Conservation (phyloP, 2,888 invertebrate genomes). For the Harpalus rubripes region DNA sequence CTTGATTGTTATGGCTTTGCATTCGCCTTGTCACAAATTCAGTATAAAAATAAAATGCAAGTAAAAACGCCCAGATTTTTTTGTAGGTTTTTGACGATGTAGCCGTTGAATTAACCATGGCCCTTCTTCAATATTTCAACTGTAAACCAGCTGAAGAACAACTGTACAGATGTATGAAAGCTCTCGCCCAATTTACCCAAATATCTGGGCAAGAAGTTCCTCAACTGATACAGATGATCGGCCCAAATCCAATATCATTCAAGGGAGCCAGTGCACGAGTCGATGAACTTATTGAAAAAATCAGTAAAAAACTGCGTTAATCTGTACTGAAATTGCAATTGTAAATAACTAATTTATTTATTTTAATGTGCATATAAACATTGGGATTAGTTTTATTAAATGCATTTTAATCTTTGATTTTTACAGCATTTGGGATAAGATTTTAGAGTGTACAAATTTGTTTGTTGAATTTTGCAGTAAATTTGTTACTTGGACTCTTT, state of each 20-base stretch:
- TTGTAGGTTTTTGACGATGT: slow-evolving; percentile 95
- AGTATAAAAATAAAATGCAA: background rate
- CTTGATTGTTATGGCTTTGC: too few relatives aligned
- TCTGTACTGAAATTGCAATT: slow-evolving; percentile 5
- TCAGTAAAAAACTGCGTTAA: slow-evolving; percentile 83
- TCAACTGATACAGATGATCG: slow-evolving; percentile 93
- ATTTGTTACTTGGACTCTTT: slow-evolving; percentile 28
- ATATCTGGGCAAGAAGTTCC: slow-evolving; percentile 91
- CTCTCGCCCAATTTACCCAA: slow-evolving; percentile 85
- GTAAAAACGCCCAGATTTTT: slow-evolving; percentile 16
- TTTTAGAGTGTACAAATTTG: slow-evolving; percentile 42
- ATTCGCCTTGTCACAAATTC: too few relatives aligned
- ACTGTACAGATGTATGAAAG: slow-evolving; percentile 88
- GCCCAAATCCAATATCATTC: slow-evolving; percentile 91
- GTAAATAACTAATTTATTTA: slow-evolving; percentile 52
- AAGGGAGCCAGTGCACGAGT: slow-evolving; percentile 89
- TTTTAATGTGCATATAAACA: slow-evolving; percentile 26
- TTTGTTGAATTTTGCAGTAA: slow-evolving; percentile 33
- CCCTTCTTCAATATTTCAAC: slow-evolving; percentile 92
- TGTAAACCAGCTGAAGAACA: slow-evolving; percentile 89
- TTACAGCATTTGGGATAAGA: slow-evolving; percentile 43
- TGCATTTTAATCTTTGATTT: slow-evolving; percentile 56
- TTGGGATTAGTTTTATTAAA: slow-evolving; percentile 24
- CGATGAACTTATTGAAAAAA: slow-evolving; percentile 89
- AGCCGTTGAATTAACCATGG: slow-evolving; percentile 94